These are phyloP conservation scores for Rapana venosa DNA, from an alignment of 2,888 invertebrate genomes.

Conservation along the genomic window DNA sequence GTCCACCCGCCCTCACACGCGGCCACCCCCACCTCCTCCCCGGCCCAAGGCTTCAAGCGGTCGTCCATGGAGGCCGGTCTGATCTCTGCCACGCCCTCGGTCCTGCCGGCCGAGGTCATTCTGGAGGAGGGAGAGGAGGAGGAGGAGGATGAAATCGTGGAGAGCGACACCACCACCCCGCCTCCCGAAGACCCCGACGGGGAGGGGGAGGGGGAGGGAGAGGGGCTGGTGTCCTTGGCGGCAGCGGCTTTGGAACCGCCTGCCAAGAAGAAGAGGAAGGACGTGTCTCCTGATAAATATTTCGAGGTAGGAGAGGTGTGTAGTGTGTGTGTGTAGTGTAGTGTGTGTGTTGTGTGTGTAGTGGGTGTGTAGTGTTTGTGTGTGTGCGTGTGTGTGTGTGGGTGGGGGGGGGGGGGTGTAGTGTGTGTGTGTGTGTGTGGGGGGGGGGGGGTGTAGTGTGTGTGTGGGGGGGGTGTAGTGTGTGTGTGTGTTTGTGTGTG, in stretches of 20 bases:
- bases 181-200: conserved; percentile 27
- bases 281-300: conserved; percentile 75
- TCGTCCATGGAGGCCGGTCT: neutral
- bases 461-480: neutral
- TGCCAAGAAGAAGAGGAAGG: conserved; percentile 70
- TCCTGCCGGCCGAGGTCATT: conserved; percentile 40
- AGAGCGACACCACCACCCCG: neutral
- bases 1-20: conserved; percentile 1
- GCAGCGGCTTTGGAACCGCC: conserved; percentile 44
- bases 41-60: neutral
- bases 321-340: too few species aligned
- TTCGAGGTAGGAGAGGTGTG: conserved; percentile 58
- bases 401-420: too few species aligned
- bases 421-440: neutral
- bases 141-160: conserved; percentile 41
- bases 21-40: neutral
- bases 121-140: conserved; percentile 60
- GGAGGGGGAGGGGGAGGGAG: neutral
- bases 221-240: conserved; percentile 41
- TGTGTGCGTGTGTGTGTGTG: too few species aligned
- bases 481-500: neutral
- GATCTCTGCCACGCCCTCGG: neutral
- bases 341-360: too few species aligned
- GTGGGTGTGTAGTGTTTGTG: too few species aligned
- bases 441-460: neutral